Conservation (phyloP, 2,888 invertebrate species). For the Acronicta leporina region DNA sequence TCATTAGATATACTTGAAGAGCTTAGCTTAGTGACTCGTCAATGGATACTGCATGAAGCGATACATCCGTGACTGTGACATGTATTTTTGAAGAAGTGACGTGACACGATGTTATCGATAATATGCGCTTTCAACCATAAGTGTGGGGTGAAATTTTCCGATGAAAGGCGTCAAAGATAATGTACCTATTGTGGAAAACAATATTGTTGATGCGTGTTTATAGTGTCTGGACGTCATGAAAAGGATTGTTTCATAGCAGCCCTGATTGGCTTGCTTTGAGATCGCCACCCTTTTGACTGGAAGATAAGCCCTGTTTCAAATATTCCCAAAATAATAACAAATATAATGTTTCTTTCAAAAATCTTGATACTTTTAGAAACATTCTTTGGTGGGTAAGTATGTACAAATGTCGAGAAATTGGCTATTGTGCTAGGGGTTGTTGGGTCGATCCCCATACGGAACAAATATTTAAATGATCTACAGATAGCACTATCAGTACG, state of each 20-base stretch:
- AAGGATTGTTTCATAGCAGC: slow-evolving; percentile 37
- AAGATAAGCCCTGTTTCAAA: neutral
- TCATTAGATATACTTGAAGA: neutral
- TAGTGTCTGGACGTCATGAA: slow-evolving; percentile 47
- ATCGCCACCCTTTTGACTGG: slow-evolving; percentile 30
- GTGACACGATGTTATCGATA: slow-evolving; percentile 80
- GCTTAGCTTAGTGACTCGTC: slow-evolving; percentile 10
- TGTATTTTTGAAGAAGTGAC: slow-evolving; percentile 61
- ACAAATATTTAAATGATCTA: no score
- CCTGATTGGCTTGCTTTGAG: slow-evolving; percentile 54
- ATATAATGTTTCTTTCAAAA: no score
- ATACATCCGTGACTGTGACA: neutral
- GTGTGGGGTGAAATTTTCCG: slow-evolving; percentile 60
- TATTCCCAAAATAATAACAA: no score
- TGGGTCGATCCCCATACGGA: no score
- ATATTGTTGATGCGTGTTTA: slow-evolving; percentile 46
- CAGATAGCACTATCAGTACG: no score
- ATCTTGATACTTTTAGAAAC: no score
- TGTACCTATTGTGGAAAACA: slow-evolving; percentile 41
- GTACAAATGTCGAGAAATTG: no score
- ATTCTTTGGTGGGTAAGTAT: no score
- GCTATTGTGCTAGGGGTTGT: no score
- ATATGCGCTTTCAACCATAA: slow-evolving; percentile 71
- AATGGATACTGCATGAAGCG: slow-evolving; percentile 46
- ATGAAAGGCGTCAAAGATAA: slow-evolving; percentile 61